A percentile compares a stretch with the other conserved stretches of the same genome.
These are phyloP conservation scores for Halocaridina rubra DNA, from an alignment of 2,888 invertebrate species.

Conservation along the genomic window DNA sequence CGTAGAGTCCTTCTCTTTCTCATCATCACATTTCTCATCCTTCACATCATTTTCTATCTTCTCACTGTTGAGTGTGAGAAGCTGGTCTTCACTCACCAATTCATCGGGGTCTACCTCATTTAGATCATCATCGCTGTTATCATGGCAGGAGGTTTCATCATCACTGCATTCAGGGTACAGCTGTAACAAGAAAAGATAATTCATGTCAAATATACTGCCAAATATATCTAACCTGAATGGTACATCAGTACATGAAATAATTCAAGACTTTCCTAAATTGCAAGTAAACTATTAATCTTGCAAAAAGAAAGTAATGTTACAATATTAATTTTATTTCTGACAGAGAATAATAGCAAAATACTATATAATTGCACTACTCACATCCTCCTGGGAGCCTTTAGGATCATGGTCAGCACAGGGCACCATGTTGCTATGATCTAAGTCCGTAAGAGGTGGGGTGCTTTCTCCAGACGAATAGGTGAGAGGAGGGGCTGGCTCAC, in stretches of 20 bases:
- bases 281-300: too few relatives aligned
- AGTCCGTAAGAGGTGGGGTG: neutral
- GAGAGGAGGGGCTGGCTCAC: slow-evolving; percentile 64
- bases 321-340: too few relatives aligned
- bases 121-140: slow-evolving; percentile 46
- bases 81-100: neutral
- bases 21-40: slow-evolving; percentile 28
- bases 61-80: slow-evolving; percentile 20
- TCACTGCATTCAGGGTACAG: slow-evolving; percentile 49
- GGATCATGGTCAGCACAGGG: slow-evolving; percentile 43
- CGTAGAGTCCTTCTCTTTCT: slow-evolving; percentile 14
- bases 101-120: slow-evolving; percentile 9
- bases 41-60: slow-evolving; percentile 5
- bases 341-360: too few relatives aligned
- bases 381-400: slow-evolving; percentile 25
- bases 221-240: too few relatives aligned
- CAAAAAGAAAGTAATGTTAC: too few relatives aligned
- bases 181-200: neutral
- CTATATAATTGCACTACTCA: too few relatives aligned
- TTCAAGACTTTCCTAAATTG: too few relatives aligned
- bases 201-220: too few relatives aligned
- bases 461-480: slow-evolving; percentile 27
- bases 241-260: too few relatives aligned
- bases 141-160: slow-evolving; percentile 53
- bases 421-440: slow-evolving; percentile 33